phyloP scores from a whole-genome alignment of 2,888 invertebrate species.

The Tenthredo distinguenda region DNA sequence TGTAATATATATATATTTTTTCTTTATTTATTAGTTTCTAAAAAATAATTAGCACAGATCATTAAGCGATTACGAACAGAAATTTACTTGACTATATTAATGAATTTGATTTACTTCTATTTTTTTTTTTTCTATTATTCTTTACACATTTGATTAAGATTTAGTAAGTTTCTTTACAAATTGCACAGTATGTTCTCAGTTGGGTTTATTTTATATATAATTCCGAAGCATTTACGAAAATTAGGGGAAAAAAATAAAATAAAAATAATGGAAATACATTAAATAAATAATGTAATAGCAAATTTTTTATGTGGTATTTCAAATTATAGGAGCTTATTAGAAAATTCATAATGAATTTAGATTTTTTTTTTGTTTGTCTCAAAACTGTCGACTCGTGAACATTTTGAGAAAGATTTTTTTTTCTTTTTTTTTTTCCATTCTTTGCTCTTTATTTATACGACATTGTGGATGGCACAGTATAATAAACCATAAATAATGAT shows the following conservation, averaged over 20 bases:
- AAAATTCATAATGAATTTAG: conserved; percentile 50
- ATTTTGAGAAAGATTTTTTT: conserved; percentile 21
- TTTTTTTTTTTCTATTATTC: not conserved
- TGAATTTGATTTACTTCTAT: not conserved
- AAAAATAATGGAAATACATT: conserved; percentile 50
- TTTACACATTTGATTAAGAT: not conserved
- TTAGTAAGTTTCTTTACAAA: not conserved
- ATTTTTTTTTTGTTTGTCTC: not conserved
- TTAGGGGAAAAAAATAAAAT: conserved; percentile 32
- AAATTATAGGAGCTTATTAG: conserved; percentile 54
- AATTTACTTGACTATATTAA: not conserved
- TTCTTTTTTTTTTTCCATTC: not conserved
- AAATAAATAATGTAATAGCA: conserved; percentile 54
- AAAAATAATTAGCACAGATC: not conserved
- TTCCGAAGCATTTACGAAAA: conserved; percentile 52
- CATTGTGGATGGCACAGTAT: conserved; percentile 47
- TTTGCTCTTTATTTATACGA: conserved; percentile 21
- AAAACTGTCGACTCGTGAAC: conserved; percentile 4
- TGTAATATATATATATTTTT: not conserved
- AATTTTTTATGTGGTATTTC: conserved; percentile 62
- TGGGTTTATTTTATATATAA: conserved; percentile 4
- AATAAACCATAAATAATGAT: conserved; percentile 42
- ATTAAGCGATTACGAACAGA: not conserved
- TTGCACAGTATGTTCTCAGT: conserved; percentile 43
- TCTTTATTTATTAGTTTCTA: not conserved